Evolutionary conservation across 64 coral and sea anemone species (phyloP), one percentile per base, ranked within the genome.

Genomic region (Acropora yongei): DNA sequence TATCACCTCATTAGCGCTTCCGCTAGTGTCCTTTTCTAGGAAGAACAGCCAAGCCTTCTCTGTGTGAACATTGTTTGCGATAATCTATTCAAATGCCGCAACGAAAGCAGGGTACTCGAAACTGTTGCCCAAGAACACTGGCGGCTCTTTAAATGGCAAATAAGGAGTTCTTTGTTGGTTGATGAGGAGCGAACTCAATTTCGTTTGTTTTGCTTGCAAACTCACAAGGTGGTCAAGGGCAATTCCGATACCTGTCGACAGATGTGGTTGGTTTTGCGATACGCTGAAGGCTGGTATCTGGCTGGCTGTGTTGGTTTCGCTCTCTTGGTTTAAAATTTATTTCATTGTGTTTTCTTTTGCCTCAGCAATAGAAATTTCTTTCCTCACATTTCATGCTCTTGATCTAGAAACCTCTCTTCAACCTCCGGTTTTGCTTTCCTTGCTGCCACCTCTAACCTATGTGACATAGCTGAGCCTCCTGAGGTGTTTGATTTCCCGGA

Each of bases 331-430:
- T 86, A 86, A 44, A 41, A 72, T 72, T 68, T 18, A 4, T 65
- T 86, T 67, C 67, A 86, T 72, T 1, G 83, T 65, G 18, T 45
- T 43, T 69, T 86, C 83, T 45, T 72, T 65, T 20, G 65, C 83
- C 4, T 49, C 18, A 51, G 79, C 79, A 2, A 82, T 55, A 5
- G 79, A 49, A 58, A 84, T 84, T 63, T 84, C 57, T 7, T 75
- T 72, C 14, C 53, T 1, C 41, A 87, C n/a, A 57, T 18, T 74
- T 87, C 85, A 2, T 41, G 66, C 75, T 87, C 69, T 47, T 68
- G 60, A 42, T 74, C 85, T 75, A 87, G 72, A 49, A 49, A 87
- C 51, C 49, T 9, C 68, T 14, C 75, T 87, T 87, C 85, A 45
- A 75, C 67, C 12, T 87, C 18, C 44, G 44, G 10, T 66, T 42